Conservation (phyloP, 2,888 invertebrate genomes). For the Latrodectus elegans region DNA sequence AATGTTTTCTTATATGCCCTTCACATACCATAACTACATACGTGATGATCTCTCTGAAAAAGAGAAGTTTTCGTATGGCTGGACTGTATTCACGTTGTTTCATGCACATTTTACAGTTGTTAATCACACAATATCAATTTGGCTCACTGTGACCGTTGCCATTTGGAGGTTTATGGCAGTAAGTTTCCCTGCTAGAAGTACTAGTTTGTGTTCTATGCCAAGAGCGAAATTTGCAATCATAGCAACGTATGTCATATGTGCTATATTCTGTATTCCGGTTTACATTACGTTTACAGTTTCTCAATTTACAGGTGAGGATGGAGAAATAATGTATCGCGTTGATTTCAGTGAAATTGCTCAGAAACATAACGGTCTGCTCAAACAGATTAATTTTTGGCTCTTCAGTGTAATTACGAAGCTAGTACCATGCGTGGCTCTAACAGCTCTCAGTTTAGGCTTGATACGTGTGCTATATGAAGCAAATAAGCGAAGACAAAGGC, state of each 20-base stretch:
- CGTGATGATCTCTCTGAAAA: constrained; percentile 50
- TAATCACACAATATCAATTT: constrained; percentile 92
- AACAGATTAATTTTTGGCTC: constrained; percentile 87
- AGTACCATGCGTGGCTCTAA: constrained; percentile 90
- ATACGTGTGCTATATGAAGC: constrained; percentile 72
- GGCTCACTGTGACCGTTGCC: constrained; percentile 92
- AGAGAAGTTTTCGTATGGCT: constrained; percentile 80
- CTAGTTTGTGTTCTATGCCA: constrained; percentile 81
- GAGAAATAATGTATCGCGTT: constrained; percentile 74
- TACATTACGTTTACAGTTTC: constrained; percentile 85
- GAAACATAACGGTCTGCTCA: constrained; percentile 78
- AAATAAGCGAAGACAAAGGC: constrained; percentile 70
- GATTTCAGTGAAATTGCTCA: constrained; percentile 80
- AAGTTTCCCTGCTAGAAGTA: constrained; percentile 75
- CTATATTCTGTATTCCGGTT: constrained; percentile 89
- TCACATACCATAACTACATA: constrained; percentile 86
- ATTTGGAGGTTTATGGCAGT: constrained; percentile 90
- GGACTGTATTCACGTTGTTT: constrained; percentile 89
- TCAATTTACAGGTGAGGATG: constrained; percentile 27
- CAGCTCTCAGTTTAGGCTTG: constrained; percentile 78
- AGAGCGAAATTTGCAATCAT: constrained; percentile 85
- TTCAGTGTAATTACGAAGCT: constrained; percentile 95
- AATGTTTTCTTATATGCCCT: constrained; percentile 92
- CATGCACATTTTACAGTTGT: constrained; percentile 92
- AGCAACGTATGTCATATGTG: constrained; percentile 86